Evolutionary conservation across 1,140 invertebrate species (phyloP).

Genomic region (Lasaia peninsularis): DNA sequence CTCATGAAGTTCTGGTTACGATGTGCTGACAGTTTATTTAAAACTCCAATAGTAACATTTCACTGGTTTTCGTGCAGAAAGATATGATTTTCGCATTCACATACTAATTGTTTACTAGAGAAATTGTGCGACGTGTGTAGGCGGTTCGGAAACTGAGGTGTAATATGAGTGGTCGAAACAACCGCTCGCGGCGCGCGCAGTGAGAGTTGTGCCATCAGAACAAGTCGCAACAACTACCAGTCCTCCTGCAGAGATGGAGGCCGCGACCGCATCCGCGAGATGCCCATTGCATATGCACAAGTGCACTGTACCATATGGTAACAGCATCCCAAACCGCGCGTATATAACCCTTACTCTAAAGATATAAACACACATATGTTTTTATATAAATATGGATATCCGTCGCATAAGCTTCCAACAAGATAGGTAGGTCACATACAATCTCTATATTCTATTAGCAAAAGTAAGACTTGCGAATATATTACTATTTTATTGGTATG

Average conservation of each 20-base stretch:
- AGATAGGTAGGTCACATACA: neutral
- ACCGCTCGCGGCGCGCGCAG: slow-evolving; percentile 70
- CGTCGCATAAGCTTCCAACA: neutral
- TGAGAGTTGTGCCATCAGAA: slow-evolving; percentile 59
- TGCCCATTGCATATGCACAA: slow-evolving; percentile 39
- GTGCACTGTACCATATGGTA: slow-evolving; percentile 15
- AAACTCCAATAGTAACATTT: slow-evolving; percentile 59
- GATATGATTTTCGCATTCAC: slow-evolving; percentile 66
- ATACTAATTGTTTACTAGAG: slow-evolving; percentile 68
- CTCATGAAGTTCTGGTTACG: slow-evolving; percentile 55
- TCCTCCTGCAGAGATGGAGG: slow-evolving; percentile 40
- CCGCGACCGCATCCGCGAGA: slow-evolving; percentile 51
- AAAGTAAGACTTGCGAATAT: too few relatives aligned
- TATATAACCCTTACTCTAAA: neutral
- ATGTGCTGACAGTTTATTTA: slow-evolving; percentile 40
- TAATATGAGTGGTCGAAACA: slow-evolving; percentile 49
- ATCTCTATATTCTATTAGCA: neutral
- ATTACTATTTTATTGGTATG: too few relatives aligned
- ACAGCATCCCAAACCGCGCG: slow-evolving; percentile 8
- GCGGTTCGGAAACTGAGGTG: slow-evolving; percentile 48
- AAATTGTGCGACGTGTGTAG: slow-evolving; percentile 54
- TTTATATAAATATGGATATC: neutral
- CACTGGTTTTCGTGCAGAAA: slow-evolving; percentile 63
- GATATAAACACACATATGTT: too few relatives aligned
- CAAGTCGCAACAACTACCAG: slow-evolving; percentile 37